Percentiles rank a stretch among this genome's conserved stretches.
Evolutionary conservation across 1,140 invertebrate genomes (phyloP).

Genomic region (Lordiphosa clarofinis): DNA sequence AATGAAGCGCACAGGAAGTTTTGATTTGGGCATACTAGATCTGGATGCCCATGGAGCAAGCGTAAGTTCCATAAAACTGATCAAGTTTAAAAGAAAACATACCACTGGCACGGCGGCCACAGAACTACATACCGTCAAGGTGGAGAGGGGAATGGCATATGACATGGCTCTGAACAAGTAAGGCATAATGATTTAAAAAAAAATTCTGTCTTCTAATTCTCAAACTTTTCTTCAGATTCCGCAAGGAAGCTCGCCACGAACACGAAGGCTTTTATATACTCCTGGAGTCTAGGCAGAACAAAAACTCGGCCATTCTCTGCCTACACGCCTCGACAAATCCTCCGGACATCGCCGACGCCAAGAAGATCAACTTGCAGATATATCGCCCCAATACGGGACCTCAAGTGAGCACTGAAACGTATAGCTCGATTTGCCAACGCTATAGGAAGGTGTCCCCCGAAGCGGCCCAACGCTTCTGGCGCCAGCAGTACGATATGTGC

Average conservation of each 20-base stretch:
- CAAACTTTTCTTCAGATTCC: conserved; percentile 13
- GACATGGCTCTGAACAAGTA: conserved; percentile 89
- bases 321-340: conserved; percentile 5
- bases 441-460: conserved; percentile 37
- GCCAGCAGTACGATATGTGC: conserved; percentile 38
- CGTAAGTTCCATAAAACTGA: conserved; percentile 87
- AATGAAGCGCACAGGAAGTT: conserved; percentile 88
- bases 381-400: conserved; percentile 55
- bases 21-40: conserved; percentile 95
- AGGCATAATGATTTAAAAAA: conserved; percentile 5
- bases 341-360: neutral
- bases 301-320: conserved; percentile 50
- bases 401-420: conserved; percentile 47
- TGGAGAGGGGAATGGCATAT: conserved; percentile 93
- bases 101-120: conserved; percentile 93
- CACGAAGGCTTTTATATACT: conserved; percentile 55
- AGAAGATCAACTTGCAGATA: conserved; percentile 38
- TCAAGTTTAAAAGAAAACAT: conserved; percentile 90
- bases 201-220: no score
- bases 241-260: conserved; percentile 21
- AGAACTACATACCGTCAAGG: conserved; percentile 93
- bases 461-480: conserved; percentile 30
- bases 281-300: conserved; percentile 33
- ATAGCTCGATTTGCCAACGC: conserved; percentile 35
- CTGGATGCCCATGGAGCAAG: conserved; percentile 93